Percentiles rank a stretch among this genome's conserved stretches.
phyloP scores from a whole-genome alignment of 2,888 invertebrate genomes.

The Thera britannica region DNA sequence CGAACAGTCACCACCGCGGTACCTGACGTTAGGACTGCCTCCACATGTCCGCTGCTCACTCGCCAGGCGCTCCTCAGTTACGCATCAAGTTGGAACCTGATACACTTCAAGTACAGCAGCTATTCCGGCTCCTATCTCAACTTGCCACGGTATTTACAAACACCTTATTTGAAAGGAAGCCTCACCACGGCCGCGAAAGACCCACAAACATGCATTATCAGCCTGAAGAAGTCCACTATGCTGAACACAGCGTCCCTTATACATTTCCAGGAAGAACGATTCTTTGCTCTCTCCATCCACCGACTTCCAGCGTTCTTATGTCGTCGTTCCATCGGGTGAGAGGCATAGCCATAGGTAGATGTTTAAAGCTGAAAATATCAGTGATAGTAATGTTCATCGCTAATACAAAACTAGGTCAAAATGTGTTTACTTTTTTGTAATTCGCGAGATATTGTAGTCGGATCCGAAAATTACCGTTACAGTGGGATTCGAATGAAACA shows the following conservation, averaged over 20 bases:
- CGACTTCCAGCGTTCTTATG: too few species aligned
- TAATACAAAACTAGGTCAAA: neutral
- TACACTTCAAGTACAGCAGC: conserved; percentile 95
- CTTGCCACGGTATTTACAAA: conserved; percentile 81
- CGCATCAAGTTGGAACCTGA: conserved; percentile 94
- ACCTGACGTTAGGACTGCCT: conserved; percentile 80
- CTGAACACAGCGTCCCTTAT: too few species aligned
- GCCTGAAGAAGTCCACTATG: too few species aligned
- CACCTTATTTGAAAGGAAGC: too few species aligned
- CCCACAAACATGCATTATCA: too few species aligned
- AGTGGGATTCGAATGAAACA: neutral
- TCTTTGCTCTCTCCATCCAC: too few species aligned
- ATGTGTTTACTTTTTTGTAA: neutral
- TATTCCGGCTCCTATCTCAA: conserved; percentile 95
- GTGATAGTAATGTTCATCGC: neutral
- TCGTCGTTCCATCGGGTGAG: too few species aligned
- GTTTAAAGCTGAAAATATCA: neutral
- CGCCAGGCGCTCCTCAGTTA: conserved; percentile 89
- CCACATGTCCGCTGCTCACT: conserved; percentile 84
- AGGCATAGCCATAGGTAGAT: neutral
- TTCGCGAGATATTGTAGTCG: neutral
- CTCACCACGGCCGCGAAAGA: too few species aligned
- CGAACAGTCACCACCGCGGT: conserved; percentile 89
- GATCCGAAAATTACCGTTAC: neutral
- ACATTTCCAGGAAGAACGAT: too few species aligned